phyloP scores from a whole-genome alignment of 2,797 vertebrate genomes.

The Ataeniobius toweri region DNA sequence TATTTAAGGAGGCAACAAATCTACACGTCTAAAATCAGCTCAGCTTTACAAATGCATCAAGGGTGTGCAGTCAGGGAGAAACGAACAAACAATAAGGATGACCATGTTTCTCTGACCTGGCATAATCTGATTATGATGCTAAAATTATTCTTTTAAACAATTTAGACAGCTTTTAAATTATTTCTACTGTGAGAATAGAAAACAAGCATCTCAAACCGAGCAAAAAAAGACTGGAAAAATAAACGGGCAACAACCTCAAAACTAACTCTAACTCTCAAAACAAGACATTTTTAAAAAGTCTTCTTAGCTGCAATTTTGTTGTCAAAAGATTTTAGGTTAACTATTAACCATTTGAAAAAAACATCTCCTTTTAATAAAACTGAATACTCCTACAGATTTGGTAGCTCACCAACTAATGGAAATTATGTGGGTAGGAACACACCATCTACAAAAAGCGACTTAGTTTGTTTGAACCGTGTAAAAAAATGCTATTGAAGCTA shows the following conservation, averaged over 20 bases:
- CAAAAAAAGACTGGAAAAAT: not conserved
- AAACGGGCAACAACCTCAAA: not conserved
- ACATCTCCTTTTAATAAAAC: not conserved
- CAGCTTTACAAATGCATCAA: not conserved
- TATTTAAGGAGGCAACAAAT: conserved; percentile 42
- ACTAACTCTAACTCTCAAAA: not conserved
- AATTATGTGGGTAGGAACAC: too few species aligned
- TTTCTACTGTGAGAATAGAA: not conserved
- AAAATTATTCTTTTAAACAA: not conserved
- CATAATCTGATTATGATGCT: not conserved
- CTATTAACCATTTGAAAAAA: too few species aligned
- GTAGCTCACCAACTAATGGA: too few species aligned
- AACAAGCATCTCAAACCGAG: not conserved
- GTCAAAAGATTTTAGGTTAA: too few species aligned
- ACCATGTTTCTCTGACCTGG: not conserved
- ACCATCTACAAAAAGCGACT: too few species aligned
- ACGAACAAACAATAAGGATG: not conserved
- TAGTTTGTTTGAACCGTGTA: too few species aligned
- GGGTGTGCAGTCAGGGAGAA: not conserved
- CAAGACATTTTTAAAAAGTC: too few species aligned
- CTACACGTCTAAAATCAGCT: conserved; percentile 5
- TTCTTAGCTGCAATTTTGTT: too few species aligned
- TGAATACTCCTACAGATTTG: not conserved
- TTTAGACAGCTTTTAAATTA: not conserved
- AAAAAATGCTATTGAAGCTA: too few species aligned